Evolutionary conservation across 2,797 vertebrate species (phyloP).

Genomic region (Peromyscus melanophrys): DNA sequence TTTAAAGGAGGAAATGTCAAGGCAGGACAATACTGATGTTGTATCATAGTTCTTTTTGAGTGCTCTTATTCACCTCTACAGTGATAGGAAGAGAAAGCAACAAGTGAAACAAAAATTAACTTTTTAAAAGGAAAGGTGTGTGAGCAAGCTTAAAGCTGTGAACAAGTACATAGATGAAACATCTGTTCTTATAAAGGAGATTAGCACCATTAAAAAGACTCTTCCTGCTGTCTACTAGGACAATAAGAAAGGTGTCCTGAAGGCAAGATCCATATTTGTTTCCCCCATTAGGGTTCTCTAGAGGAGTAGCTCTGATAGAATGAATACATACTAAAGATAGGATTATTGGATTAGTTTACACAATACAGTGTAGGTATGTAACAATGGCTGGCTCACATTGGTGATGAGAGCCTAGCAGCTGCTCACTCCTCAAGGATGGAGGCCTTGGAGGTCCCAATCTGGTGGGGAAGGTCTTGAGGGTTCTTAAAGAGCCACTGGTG

Average conservation of each 20-base stretch:
- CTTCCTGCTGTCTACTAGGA: background rate
- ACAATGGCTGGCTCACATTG: background rate
- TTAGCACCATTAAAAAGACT: background rate
- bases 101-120: background rate
- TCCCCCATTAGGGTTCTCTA: background rate
- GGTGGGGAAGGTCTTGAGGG: background rate
- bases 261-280: background rate
- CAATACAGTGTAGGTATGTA: background rate
- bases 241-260: background rate
- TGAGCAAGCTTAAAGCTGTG: background rate
- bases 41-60: background rate
- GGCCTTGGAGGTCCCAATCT: background rate
- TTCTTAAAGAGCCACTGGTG: background rate
- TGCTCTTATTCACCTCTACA: background rate
- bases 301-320: background rate
- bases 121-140: background rate
- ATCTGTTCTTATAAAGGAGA: background rate
- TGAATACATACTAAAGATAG: background rate
- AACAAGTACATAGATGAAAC: background rate
- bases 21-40: background rate
- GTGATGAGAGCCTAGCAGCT: background rate
- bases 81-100: background rate
- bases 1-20: background rate
- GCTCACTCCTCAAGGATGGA: background rate
- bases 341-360: background rate